A percentile compares a stretch with the other conserved stretches of the same genome.
These are phyloP conservation scores for Corydoras maculifer DNA, from an alignment of 2,113 vertebrate species.

Conservation along the genomic window DNA sequence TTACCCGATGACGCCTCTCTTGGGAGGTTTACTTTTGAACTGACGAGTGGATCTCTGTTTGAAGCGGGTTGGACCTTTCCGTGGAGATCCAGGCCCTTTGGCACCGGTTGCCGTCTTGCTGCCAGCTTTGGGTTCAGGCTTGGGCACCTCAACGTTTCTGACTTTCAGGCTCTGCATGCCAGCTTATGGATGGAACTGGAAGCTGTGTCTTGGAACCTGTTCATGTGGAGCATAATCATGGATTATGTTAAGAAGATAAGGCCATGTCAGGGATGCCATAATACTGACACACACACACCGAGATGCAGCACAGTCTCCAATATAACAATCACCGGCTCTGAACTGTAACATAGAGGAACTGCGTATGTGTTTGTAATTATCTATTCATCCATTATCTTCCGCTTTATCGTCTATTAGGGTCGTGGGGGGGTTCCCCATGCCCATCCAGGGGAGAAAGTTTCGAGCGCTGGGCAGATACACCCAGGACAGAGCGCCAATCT, in stretches of 20 bases:
- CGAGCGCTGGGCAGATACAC: too few relatives aligned
- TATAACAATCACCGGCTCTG: too few relatives aligned
- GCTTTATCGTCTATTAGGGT: too few relatives aligned
- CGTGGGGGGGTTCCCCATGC: too few relatives aligned
- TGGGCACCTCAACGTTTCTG: conserved; percentile 74
- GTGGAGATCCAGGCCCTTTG: conserved; percentile 65
- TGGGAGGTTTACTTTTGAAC: conserved; percentile 87
- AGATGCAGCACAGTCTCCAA: too few relatives aligned
- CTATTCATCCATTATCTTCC: too few relatives aligned
- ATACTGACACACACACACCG: too few relatives aligned
- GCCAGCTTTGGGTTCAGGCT: conserved; percentile 57
- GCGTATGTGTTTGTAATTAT: too few relatives aligned
- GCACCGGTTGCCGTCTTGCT: conserved; percentile 66
- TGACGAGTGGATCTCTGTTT: conserved; percentile 79
- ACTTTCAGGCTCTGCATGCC: conserved; percentile 19
- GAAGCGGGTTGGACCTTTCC: conserved; percentile 75
- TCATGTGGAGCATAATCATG: conserved; percentile 11
- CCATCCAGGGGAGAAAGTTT: too few relatives aligned
- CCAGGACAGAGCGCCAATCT: too few relatives aligned
- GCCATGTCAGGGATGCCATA: not conserved
- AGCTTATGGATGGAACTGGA: not conserved
- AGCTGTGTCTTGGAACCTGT: not conserved
- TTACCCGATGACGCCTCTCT: conserved; percentile 83
- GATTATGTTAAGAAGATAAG: conserved; percentile 25
- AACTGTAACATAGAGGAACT: too few relatives aligned